Conservation (phyloP, 1,140 invertebrate genomes). For the Octopus sinensis region DNA sequence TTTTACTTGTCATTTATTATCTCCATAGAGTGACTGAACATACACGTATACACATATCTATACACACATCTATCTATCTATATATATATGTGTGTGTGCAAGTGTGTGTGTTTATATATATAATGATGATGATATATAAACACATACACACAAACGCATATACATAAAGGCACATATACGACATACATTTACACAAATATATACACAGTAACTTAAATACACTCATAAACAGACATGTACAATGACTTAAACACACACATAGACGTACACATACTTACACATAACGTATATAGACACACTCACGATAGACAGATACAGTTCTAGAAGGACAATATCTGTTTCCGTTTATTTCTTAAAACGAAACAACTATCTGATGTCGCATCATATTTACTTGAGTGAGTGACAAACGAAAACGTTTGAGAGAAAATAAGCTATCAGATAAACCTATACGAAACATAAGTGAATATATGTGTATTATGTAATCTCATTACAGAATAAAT, state of each 20-base stretch:
- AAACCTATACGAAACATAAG: too few species aligned
- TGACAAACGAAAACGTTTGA: too few species aligned
- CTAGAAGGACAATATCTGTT: too few species aligned
- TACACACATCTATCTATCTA: neutral
- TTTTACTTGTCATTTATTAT: too few species aligned
- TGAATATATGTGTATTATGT: too few species aligned
- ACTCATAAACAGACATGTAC: neutral
- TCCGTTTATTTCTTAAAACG: too few species aligned
- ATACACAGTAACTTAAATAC: neutral
- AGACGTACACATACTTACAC: neutral
- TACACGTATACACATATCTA: neutral
- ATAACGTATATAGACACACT: neutral
- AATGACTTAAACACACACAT: neutral
- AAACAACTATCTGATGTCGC: too few species aligned
- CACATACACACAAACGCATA: neutral
- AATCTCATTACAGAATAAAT: too few species aligned
- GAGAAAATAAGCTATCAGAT: too few species aligned
- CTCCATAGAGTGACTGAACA: neutral
- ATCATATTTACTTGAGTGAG: too few species aligned
- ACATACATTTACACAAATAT: neutral
- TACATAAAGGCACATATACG: neutral
- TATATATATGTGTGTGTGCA: neutral
- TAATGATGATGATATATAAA: neutral
- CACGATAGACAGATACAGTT: neutral
- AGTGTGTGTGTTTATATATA: neutral